Percentiles rank a stretch among this genome's conserved stretches.
Evolutionary conservation across 2,113 vertebrate genomes (phyloP).

Genomic region (Junco hyemalis): DNA sequence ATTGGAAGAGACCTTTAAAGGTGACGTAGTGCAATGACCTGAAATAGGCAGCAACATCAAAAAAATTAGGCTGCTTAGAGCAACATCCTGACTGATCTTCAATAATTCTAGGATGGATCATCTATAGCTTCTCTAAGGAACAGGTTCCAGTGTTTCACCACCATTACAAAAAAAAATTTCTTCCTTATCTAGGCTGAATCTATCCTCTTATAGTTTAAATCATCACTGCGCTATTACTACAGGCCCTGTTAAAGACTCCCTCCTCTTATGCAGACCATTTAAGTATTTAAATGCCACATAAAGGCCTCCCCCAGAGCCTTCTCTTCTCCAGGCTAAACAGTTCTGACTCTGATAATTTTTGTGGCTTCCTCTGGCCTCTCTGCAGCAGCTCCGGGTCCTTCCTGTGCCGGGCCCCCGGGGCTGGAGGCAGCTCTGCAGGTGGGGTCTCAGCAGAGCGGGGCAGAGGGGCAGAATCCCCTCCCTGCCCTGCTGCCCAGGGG

Average conservation of each 20-base stretch:
- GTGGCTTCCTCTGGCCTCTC: accelerated
- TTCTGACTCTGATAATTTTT: not conserved
- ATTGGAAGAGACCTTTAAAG: not conserved
- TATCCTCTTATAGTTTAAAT: not conserved
- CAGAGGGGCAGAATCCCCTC: not conserved
- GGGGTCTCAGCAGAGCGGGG: not conserved
- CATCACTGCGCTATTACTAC: not conserved
- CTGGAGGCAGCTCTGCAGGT: not conserved
- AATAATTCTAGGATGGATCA: not conserved
- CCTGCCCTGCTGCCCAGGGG: accelerated
- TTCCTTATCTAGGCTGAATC: not conserved
- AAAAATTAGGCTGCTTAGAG: not conserved
- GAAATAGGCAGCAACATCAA: not conserved
- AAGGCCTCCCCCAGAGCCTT: not conserved
- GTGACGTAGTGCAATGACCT: not conserved
- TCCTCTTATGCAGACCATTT: not conserved
- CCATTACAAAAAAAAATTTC: not conserved
- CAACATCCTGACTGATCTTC: not conserved
- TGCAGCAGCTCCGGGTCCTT: not conserved
- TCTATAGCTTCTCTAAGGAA: not conserved
- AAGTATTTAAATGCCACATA: not conserved
- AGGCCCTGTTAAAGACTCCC: not conserved
- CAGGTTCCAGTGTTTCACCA: not conserved
- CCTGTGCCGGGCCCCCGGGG: not conserved
- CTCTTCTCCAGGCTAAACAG: not conserved